A percentile compares a stretch with the other conserved stretches of the same genome.
These are phyloP conservation scores for Quadroppia sp. DNA, from an alignment of 2,888 invertebrate species.

Conservation along the genomic window DNA sequence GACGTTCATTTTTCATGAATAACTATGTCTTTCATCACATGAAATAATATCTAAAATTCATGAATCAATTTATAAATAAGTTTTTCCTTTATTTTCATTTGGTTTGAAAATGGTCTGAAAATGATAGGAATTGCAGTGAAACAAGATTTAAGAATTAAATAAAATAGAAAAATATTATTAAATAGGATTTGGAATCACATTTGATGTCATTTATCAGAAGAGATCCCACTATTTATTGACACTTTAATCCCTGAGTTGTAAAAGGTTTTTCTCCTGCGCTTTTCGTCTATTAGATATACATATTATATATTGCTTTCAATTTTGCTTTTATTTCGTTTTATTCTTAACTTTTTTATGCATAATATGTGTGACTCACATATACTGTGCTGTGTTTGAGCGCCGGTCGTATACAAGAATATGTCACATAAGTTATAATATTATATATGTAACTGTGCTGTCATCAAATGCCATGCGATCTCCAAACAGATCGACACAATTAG, in stretches of 20 bases:
- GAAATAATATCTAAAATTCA: neutral
- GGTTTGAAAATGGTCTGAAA: neutral
- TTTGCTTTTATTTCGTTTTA: no score
- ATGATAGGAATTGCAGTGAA: slow-evolving; percentile 1
- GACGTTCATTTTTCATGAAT: neutral
- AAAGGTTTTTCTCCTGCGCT: slow-evolving; percentile 16
- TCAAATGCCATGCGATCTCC: neutral
- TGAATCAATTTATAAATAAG: neutral
- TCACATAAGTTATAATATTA: neutral
- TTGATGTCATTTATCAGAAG: slow-evolving; percentile 35
- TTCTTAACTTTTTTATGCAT: no score
- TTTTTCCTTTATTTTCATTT: no score
- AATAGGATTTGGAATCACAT: neutral
- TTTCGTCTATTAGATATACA: neutral
- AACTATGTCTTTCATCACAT: no score
- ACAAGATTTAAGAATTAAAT: slow-evolving; percentile 25
- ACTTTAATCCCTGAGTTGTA: slow-evolving; percentile 31
- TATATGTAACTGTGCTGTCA: neutral
- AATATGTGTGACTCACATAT: no score
- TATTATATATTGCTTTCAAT: no score
- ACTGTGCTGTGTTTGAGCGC: no score
- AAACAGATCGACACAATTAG: slow-evolving; percentile 25
- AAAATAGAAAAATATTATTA: neutral
- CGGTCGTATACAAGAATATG: neutral
- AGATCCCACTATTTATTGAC: slow-evolving; percentile 34